These are phyloP conservation scores for Elephas maximus DNA, from an alignment of 2,113 vertebrate genomes.

Conservation along the genomic window DNA sequence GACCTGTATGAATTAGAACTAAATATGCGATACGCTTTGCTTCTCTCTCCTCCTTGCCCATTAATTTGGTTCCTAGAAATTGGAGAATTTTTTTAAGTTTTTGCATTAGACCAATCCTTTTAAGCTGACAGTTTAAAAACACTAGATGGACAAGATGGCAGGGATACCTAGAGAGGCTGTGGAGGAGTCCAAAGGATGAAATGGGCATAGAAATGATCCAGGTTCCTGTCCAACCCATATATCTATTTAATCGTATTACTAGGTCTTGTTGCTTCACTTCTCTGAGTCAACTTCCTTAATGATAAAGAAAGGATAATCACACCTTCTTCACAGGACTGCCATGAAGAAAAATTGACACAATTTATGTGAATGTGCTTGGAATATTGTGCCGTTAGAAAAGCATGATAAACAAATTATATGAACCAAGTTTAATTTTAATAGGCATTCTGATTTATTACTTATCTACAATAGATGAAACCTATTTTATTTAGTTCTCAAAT, in stretches of 20 bases:
- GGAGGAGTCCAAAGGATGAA: neutral
- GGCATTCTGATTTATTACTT: constrained; percentile 4
- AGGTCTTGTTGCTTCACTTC: neutral
- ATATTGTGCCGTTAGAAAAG: neutral
- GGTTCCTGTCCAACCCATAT: neutral
- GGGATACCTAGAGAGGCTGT: neutral
- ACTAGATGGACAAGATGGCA: neutral
- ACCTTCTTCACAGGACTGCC: neutral
- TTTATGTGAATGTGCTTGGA: neutral
- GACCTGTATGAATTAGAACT: neutral
- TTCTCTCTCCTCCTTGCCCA: neutral
- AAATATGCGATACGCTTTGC: neutral
- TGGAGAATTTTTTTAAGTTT: neutral
- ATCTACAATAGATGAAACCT: neutral
- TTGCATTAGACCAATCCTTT: neutral
- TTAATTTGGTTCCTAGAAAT: neutral
- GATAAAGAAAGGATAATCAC: neutral
- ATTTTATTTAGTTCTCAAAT: neutral
- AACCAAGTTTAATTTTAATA: neutral
- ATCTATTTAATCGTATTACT: neutral
- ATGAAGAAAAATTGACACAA: neutral
- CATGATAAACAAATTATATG: neutral
- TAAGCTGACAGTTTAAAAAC: neutral
- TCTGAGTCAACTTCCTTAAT: neutral
- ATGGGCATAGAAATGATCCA: neutral